These are phyloP conservation scores for Entomobrya proxima DNA, from an alignment of 2,888 invertebrate genomes.

Conservation along the genomic window DNA sequence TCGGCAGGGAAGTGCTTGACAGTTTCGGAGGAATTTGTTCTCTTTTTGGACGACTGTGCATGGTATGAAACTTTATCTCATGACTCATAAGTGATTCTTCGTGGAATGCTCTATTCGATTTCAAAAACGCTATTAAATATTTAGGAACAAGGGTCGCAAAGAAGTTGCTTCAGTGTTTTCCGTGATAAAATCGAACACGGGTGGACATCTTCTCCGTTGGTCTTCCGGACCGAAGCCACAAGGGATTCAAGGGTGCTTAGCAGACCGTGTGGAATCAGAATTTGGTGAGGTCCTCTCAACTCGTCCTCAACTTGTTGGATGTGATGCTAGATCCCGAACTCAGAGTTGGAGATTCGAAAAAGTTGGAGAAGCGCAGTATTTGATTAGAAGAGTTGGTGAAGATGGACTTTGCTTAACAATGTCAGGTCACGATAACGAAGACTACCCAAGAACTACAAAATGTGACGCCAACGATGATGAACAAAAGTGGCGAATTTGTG, in stretches of 20 bases:
- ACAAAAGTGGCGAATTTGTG: slow-evolving; percentile 72
- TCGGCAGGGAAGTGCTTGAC: slow-evolving; percentile 67
- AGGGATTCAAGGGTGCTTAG: slow-evolving; percentile 69
- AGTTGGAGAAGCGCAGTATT: slow-evolving; percentile 50
- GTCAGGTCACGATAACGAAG: slow-evolving; percentile 62
- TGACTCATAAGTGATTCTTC: background rate
- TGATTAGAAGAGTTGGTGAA: slow-evolving; percentile 49
- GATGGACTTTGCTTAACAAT: slow-evolving; percentile 57
- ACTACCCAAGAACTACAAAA: slow-evolving; percentile 36
- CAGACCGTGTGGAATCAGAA: slow-evolving; percentile 53
- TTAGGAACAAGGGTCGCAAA: slow-evolving; percentile 67
- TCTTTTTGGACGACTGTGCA: slow-evolving; percentile 69
- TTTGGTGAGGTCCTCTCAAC: slow-evolving; percentile 38
- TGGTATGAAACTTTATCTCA: slow-evolving; percentile 60
- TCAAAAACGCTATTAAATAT: background rate
- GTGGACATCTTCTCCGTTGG: slow-evolving; percentile 70
- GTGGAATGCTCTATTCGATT: background rate
- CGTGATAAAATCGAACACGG: slow-evolving; percentile 68
- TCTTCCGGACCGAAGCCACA: slow-evolving; percentile 64
- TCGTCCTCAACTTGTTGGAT: slow-evolving; percentile 62
- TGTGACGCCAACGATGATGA: slow-evolving; percentile 65
- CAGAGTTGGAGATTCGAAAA: slow-evolving; percentile 70
- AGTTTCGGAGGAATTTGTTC: slow-evolving; percentile 64
- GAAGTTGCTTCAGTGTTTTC: slow-evolving; percentile 66
- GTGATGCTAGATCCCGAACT: slow-evolving; percentile 60